These are phyloP conservation scores for Sturmia bella DNA, from an alignment of 2,888 invertebrate genomes.

Conservation along the genomic window DNA sequence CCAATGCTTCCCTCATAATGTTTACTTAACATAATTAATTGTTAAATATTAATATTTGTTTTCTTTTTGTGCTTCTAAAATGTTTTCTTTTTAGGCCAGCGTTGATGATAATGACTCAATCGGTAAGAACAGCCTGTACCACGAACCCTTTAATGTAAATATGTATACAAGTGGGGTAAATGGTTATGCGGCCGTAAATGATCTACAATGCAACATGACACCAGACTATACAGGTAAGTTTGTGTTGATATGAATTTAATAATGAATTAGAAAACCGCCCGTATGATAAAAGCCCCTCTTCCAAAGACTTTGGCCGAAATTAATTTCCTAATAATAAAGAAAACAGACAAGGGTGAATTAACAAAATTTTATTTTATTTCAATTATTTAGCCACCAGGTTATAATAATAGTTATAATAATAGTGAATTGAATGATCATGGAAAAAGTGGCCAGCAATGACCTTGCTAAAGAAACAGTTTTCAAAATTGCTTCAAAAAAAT, in stretches of 20 bases:
- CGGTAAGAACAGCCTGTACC: constrained; percentile 82
- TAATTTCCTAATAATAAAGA: neutral
- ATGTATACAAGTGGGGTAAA: constrained; percentile 82
- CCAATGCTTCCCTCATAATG: neutral
- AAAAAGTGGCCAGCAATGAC: no score
- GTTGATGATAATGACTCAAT: constrained; percentile 82
- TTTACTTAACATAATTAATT: constrained; percentile 52
- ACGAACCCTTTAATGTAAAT: constrained; percentile 83
- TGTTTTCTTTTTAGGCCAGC: constrained; percentile 75
- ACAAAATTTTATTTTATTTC: no score
- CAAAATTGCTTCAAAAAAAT: no score
- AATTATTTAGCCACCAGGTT: neutral
- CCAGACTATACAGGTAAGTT: constrained; percentile 84
- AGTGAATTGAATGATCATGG: no score
- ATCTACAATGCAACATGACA: constrained; percentile 83
- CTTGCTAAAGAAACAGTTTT: no score
- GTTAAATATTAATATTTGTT: constrained; percentile 28
- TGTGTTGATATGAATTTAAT: constrained; percentile 20
- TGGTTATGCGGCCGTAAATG: constrained; percentile 82
- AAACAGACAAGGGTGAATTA: constrained; percentile 21
- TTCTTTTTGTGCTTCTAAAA: neutral
- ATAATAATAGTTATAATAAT: constrained; percentile 28
- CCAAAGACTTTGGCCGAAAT: neutral
- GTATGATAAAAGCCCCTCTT: constrained; percentile 8
- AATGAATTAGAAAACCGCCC: constrained; percentile 13